Evolutionary conservation across 2,888 invertebrate genomes (phyloP).

Genomic region (Aphodius granarius): DNA sequence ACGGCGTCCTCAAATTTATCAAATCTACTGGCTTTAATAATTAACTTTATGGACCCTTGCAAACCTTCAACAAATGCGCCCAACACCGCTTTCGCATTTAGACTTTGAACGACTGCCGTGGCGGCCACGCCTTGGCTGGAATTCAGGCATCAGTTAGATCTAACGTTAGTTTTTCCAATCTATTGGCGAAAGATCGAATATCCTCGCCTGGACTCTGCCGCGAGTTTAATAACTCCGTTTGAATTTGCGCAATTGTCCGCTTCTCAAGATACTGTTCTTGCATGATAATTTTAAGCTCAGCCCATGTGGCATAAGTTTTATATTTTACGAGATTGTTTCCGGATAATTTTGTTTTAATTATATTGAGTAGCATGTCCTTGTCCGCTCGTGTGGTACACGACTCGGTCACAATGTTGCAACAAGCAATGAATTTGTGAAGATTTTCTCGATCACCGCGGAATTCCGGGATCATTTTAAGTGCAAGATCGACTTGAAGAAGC

Average conservation of each 20-base stretch:
- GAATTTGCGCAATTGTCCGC: not conserved
- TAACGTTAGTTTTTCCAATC: not conserved
- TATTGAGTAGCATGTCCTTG: not conserved
- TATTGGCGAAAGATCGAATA: slow-evolving; percentile 1
- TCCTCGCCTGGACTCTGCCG: not conserved
- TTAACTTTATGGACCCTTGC: not conserved
- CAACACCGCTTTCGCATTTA: not conserved
- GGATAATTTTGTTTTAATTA: slow-evolving; percentile 1
- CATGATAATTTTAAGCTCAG: not conserved
- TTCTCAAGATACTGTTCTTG: slow-evolving; percentile 2
- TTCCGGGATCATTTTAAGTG: not conserved
- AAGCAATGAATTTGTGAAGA: not conserved
- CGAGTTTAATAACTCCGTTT: not conserved
- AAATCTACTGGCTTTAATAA: not conserved
- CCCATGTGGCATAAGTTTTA: not conserved
- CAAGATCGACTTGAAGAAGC: not conserved
- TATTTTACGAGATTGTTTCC: not conserved
- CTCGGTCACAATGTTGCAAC: not conserved
- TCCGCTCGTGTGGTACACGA: not conserved
- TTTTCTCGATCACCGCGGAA: not conserved
- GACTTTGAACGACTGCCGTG: not conserved
- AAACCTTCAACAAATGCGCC: slow-evolving; percentile 1
- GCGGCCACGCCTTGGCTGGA: not conserved
- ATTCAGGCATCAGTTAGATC: slow-evolving; percentile 1
- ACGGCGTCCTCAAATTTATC: not conserved